Base-by-base conservation (phyloP, 2,797 vertebrate species). In the Pogonophryne albipinna region DNA sequence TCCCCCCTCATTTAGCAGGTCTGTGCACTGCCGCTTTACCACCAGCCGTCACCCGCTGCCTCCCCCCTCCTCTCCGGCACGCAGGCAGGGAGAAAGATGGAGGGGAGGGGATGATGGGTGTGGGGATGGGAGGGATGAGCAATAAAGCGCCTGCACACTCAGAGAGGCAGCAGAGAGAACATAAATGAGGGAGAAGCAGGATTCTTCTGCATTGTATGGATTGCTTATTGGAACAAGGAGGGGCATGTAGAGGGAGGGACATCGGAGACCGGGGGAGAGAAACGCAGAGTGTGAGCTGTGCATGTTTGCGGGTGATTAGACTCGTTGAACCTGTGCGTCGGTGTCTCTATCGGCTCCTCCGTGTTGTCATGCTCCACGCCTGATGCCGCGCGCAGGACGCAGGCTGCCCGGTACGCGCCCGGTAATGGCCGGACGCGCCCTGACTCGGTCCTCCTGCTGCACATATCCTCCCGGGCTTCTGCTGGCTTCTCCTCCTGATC, bases 61-160 rank as follows among this genome's bases (percentile, higher is more conserved):
- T 46, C 44, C 69, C 87, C 86, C 87, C 71, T 75, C 76, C 87
- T 78, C 84, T 74, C 76, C 51, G 53, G 66, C 79, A 76, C 14
- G 52, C 58, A 81, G 79, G 52, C 58, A 81, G 79, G 53, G 79
- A 85, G 86, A 71, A 83, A 74, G 72, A 89, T 83, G 58, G 79
- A 91, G 82, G 76, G 82, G 85, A 84, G 83, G 89, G 74, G 85
- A 85, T 56, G 79, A 86, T 60, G 74, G 23, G 60, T 42, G 62
- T 41, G 69, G 79, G 87, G 76, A 71, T 77, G 81, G 82, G 85
- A 86, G 89, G 80, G 88, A 89, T 82, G 86, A 91, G 90, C 86
- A 78, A 91, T 92, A 92, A 91, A 94, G 89, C 91, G 84, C 89
- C 76, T 84, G 89, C 76, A 87, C 83, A 85, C 76, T 86, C 86